Percentiles rank a stretch among this genome's conserved stretches.
These are phyloP conservation scores for Marasmarcha lunaedactyla DNA, from an alignment of 2,888 invertebrate genomes.

Conservation along the genomic window DNA sequence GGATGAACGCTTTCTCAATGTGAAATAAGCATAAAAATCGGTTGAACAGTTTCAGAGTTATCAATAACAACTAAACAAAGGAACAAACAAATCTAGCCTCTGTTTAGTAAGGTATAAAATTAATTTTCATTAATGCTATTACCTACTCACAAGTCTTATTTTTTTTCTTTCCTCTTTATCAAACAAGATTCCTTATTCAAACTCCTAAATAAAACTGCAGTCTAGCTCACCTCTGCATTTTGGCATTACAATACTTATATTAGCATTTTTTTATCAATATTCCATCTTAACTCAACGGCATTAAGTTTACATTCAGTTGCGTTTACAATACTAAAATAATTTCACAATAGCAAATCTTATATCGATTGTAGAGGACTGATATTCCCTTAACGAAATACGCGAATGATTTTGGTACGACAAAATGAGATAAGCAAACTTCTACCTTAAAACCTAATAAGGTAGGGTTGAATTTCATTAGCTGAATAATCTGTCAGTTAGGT, in stretches of 20 bases:
- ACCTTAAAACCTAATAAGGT: conserved; percentile 25
- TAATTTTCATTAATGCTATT: too few species aligned
- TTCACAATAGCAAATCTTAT: conserved; percentile 20
- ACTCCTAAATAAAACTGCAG: conserved; percentile 2
- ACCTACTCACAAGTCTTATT: too few species aligned
- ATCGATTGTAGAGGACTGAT: conserved; percentile 27
- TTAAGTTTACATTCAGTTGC: not conserved
- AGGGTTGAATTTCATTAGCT: conserved; percentile 26
- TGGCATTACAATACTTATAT: conserved; percentile 7
- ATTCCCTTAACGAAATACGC: conserved; percentile 29
- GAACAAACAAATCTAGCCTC: too few species aligned
- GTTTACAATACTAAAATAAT: not conserved
- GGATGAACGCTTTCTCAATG: too few species aligned
- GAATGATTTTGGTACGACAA: conserved; percentile 22
- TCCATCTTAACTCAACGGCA: conserved; percentile 2
- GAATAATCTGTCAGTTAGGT: conserved; percentile 24
- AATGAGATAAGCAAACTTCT: conserved; percentile 22
- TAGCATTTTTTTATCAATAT: too few species aligned
- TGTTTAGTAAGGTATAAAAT: too few species aligned
- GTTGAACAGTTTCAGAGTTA: too few species aligned
- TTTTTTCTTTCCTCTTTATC: not conserved
- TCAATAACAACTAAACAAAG: too few species aligned
- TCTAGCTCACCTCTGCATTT: conserved; percentile 10
- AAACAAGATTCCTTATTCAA: not conserved
- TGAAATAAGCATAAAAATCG: too few species aligned